These are phyloP conservation scores for Dipodomys merriami DNA, from an alignment of 2,113 vertebrate genomes.

Conservation along the genomic window DNA sequence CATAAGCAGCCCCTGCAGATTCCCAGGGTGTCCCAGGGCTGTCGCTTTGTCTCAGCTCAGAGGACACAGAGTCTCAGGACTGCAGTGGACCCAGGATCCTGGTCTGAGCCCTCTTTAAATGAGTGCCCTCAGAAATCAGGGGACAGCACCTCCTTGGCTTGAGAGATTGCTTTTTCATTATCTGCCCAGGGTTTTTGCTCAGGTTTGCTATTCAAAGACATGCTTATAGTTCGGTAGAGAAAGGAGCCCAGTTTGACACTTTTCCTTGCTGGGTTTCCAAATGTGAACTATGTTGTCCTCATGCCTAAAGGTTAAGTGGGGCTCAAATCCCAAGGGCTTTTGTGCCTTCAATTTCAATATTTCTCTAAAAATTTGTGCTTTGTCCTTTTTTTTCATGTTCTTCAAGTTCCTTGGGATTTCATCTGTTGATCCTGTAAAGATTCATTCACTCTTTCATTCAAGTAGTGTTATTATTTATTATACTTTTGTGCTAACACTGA, in stretches of 20 bases:
- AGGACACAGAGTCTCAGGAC: slow-evolving; percentile 84
- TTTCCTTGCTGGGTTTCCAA: background rate
- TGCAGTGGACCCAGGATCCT: slow-evolving; percentile 79
- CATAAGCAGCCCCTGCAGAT: slow-evolving; percentile 90
- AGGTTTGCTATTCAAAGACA: slow-evolving; percentile 36
- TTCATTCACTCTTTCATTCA: background rate
- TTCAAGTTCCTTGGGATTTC: background rate
- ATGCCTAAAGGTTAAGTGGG: background rate
- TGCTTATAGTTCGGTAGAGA: background rate
- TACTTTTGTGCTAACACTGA: too few species aligned
- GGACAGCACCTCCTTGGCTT: background rate
- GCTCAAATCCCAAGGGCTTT: background rate
- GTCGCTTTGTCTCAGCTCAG: slow-evolving; percentile 89
- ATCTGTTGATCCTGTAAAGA: background rate
- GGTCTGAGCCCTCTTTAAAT: slow-evolving; percentile 85
- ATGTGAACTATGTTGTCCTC: background rate
- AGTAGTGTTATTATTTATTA: too few species aligned
- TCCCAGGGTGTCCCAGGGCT: slow-evolving; percentile 89
- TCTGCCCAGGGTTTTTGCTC: slow-evolving; percentile 14
- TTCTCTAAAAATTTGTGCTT: background rate
- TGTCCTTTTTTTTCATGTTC: background rate
- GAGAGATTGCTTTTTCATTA: background rate
- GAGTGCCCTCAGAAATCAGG: slow-evolving; percentile 80
- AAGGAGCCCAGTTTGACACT: background rate
- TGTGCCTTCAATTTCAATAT: slow-evolving; percentile 16